Evolutionary conservation across 2,113 vertebrate genomes (phyloP).

Genomic region (Sarotherodon lohbergeri): DNA sequence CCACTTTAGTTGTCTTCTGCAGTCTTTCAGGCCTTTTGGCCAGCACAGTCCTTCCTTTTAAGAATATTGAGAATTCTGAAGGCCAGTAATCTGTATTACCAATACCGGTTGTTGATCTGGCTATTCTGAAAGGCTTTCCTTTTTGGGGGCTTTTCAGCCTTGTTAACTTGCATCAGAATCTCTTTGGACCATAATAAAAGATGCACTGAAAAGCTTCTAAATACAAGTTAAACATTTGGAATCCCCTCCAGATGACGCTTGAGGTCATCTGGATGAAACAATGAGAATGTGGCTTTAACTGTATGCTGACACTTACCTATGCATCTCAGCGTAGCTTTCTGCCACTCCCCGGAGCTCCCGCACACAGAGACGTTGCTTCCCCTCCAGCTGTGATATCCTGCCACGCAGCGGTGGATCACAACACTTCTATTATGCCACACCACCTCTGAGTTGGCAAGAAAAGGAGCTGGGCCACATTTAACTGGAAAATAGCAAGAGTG

Average conservation of each 20-base stretch:
- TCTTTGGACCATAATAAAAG: neutral
- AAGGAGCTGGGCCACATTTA: constrained; percentile 62
- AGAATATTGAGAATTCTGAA: neutral
- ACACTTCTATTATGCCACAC: constrained; percentile 62
- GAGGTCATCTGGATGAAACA: neutral
- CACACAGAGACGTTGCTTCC: constrained; percentile 66
- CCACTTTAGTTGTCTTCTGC: neutral
- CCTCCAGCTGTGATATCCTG: constrained; percentile 63
- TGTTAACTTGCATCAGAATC: neutral
- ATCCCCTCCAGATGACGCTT: neutral
- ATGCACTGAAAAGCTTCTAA: neutral
- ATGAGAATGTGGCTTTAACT: neutral
- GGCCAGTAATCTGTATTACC: neutral
- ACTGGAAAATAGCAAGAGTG: constrained; percentile 3
- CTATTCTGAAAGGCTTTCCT: neutral
- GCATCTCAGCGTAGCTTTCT: constrained; percentile 61
- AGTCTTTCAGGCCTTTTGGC: neutral
- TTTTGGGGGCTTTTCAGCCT: neutral
- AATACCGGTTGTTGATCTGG: neutral
- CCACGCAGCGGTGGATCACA: constrained; percentile 62
- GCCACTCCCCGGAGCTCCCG: constrained; percentile 55
- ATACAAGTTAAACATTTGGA: neutral
- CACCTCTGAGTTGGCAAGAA: constrained; percentile 53
- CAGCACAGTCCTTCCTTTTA: neutral
- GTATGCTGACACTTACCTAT: constrained; percentile 47